Conservation (phyloP, 2,888 invertebrate genomes). For the Latrodectus elegans region DNA sequence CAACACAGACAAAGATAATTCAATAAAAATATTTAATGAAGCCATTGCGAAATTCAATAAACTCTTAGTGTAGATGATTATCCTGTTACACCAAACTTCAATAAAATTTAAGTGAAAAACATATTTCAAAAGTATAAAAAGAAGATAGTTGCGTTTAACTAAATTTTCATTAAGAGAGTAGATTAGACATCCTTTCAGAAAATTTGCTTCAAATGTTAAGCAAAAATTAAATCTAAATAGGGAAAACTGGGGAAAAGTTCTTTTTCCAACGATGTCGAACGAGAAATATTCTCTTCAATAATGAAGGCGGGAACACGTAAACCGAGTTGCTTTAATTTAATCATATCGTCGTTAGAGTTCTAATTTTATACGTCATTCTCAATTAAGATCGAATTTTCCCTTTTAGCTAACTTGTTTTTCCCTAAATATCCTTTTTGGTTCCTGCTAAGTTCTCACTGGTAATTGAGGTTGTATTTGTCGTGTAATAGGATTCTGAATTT, state of each 20-base stretch:
- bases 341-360: constrained; percentile 67
- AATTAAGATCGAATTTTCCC: constrained; percentile 63
- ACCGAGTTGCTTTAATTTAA: constrained; percentile 57
- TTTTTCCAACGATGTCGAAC: not conserved
- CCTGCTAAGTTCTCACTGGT: constrained; percentile 33
- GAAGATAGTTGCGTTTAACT: too few species aligned
- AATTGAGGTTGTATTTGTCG: constrained; percentile 52
- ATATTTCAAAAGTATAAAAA: too few species aligned
- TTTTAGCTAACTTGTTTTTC: constrained; percentile 26
- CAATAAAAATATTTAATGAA: too few species aligned
- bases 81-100: too few species aligned
- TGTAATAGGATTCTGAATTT: constrained; percentile 1
- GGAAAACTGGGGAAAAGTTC: not conserved
- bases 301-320: constrained; percentile 6
- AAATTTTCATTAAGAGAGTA: too few species aligned
- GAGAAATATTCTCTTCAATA: not conserved
- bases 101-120: too few species aligned
- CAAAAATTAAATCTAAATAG: not conserved
- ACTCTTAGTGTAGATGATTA: too few species aligned
- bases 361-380: constrained; percentile 66
- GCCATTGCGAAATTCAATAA: too few species aligned
- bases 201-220: too few species aligned
- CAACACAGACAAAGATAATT: too few species aligned
- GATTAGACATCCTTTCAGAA: too few species aligned
- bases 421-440: constrained; percentile 48